Base-by-base conservation (phyloP, 2,797 vertebrate species). In the Catharus ustulatus region DNA sequence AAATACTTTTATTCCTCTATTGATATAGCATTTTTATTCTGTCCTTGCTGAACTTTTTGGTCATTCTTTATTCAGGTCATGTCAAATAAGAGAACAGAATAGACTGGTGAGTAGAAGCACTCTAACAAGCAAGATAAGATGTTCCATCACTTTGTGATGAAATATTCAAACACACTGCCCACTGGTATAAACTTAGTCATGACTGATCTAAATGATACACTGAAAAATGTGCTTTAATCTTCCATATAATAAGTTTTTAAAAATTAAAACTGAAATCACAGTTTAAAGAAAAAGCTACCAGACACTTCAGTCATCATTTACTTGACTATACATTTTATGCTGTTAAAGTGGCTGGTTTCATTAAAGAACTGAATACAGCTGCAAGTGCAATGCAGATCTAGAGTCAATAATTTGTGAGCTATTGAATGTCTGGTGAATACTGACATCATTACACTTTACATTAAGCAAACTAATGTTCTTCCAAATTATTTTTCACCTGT, bases 201-300 rank as follows among this genome's bases (percentile, higher is more conserved):
- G 93, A 96, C 82, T 96, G 96, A 95, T 95, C 96, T 95, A 97
- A 97, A 96, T 95, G 90, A 97, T 97, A 97, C 52, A 78, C 87
- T 94, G 57, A 94, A 96, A 91, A 95, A 74, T 72, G 49, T 84
- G 52, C 62, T 97, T 97, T 97, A 93, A 95, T 98, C 90, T 97
- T 92, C 94, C 72, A 73, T 79, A 96, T 85, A 95, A 96, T 74
- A 90, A 68, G 51, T 94, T 79, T 95, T 97, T 20, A 97, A 97
- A 97, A 97, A 92, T 95, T 97, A 96, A 97, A 95, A 93, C 48
- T 96, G 42, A 93, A 97, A 96, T 93, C 87, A 96, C 58, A 75
- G 81, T 96, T 97, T 83, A 92, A 84, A 75, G 81, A 84, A 87
- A 95, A 88, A 85, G 34, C 54, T 80, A 92, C n/a, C 45, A 84